Evolutionary conservation across 2,113 vertebrate species (phyloP).

Genomic region (Oncorhynchus nerka): DNA sequence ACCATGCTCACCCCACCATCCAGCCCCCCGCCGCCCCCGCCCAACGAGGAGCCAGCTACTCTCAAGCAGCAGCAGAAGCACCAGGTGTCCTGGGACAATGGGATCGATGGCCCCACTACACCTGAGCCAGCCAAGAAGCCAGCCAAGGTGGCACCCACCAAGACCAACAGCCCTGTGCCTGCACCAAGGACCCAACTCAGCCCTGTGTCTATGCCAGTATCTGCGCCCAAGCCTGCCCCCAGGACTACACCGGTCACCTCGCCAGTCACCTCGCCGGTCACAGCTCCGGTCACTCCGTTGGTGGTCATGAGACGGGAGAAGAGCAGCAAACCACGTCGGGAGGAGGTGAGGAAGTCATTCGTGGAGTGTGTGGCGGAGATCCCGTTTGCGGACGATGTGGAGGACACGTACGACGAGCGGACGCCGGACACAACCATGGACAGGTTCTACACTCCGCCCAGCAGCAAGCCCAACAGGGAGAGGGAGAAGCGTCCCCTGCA

Average conservation of each 20-base stretch:
- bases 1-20: conserved; percentile 95
- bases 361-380: conserved; percentile 96
- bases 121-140: conserved; percentile 35
- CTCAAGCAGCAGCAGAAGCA: conserved; percentile 74
- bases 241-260: conserved; percentile 34
- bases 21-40: conserved; percentile 90
- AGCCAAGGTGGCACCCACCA: conserved; percentile 37
- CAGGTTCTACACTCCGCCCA: conserved; percentile 83
- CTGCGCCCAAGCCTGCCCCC: conserved; percentile 51
- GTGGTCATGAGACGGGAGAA: conserved; percentile 72
- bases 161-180: conserved; percentile 47
- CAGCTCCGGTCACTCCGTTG: conserved; percentile 5
- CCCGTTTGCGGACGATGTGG: conserved; percentile 94
- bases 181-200: conserved; percentile 22
- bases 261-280: conserved; percentile 19
- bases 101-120: conserved; percentile 45
- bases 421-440: conserved; percentile 82
- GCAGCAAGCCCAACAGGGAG: conserved; percentile 71
- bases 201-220: conserved; percentile 37
- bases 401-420: conserved; percentile 87
- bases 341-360: conserved; percentile 84
- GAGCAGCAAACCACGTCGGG: conserved; percentile 64
- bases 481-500: conserved; percentile 66
- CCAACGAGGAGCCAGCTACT: conserved; percentile 88
- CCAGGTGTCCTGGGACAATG: conserved; percentile 76